Conservation (phyloP, 2,888 invertebrate species). For the Mesodorylaimus sp. region DNA sequence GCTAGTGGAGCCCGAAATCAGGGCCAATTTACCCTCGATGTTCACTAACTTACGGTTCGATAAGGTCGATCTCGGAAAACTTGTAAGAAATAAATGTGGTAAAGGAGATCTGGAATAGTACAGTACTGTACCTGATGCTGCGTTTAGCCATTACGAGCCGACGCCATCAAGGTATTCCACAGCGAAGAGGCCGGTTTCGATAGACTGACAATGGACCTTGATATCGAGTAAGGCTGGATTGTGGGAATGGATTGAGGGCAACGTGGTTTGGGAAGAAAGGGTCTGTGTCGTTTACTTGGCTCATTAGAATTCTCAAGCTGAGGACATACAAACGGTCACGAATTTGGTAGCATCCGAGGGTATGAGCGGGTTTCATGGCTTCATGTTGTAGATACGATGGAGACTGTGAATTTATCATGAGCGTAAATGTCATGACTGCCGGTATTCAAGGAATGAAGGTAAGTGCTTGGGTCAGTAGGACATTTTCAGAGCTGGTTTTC, state of each 20-base stretch:
- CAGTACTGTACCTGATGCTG: no score
- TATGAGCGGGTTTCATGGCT: no score
- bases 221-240: conserved; percentile 55
- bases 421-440: conserved; percentile 50
- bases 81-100: conserved; percentile 31
- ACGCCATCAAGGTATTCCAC: conserved; percentile 81
- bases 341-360: no score
- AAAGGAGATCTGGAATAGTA: background rate
- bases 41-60: conserved; percentile 80
- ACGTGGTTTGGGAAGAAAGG: no score
- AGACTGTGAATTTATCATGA: conserved; percentile 83
- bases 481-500: conserved; percentile 7
- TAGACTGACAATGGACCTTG: conserved; percentile 83
- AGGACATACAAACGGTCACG: no score
- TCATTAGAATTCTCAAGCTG: no score
- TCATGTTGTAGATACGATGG: conserved; percentile 59
- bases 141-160: conserved; percentile 72
- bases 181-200: conserved; percentile 63
- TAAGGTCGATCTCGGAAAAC: conserved; percentile 78
- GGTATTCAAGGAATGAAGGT: conserved; percentile 44
- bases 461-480: conserved; percentile 5
- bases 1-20: conserved; percentile 61
- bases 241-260: no score
- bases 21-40: conserved; percentile 55
- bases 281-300: no score